Base-by-base conservation (phyloP, 2,797 vertebrate genomes). In the Megalops cyprinoides region DNA sequence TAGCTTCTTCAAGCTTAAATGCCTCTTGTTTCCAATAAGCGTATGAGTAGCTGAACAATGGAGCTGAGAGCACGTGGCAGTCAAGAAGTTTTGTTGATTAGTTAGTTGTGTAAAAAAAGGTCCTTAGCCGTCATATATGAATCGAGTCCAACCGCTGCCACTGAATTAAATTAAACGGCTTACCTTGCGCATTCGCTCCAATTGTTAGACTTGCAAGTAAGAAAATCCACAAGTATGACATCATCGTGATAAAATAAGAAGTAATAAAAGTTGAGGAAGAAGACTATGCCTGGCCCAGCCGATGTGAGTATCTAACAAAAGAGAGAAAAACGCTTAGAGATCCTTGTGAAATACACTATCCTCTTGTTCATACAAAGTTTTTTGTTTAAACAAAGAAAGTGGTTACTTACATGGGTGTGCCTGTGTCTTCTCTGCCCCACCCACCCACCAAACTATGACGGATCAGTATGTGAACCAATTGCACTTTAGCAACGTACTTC, bases 161-260 rank as follows among this genome's bases (percentile, higher is more conserved):
- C 20, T 10, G 51, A 23, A 67, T 42, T 44, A 80, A 60, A 67
- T 42, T 44, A 80, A 60, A 39, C 74, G 55, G 37, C 74, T 81
- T 84, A 89, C 88, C 87, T 86, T 89, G 81, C 0, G 82, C 84
- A 46, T 28, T 78, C 20, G 83, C 48, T 74, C 31, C 75, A 71
- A 73, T 20, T 71, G 75, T 81, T 42, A 88, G 79, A 81, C 60
- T 60, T 31, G 83, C 86, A 44, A 88, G 23, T 51, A 89, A 44
- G 77, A 88, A 58, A 82, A 87, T 88, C 87, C 88, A 87, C 28
- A 84, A 3, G 77, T 79, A 85, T 53, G 78, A 80, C 77, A 56
- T 79, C 88, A 89, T 89, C 28, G 49, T 62, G 48, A 44, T 53
- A 23, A 44, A 75, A 42, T 46, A 82, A 56, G 81, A n/a, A 44